Conservation (phyloP, 2,113 vertebrate species). For the Pteruthius melanotis region DNA sequence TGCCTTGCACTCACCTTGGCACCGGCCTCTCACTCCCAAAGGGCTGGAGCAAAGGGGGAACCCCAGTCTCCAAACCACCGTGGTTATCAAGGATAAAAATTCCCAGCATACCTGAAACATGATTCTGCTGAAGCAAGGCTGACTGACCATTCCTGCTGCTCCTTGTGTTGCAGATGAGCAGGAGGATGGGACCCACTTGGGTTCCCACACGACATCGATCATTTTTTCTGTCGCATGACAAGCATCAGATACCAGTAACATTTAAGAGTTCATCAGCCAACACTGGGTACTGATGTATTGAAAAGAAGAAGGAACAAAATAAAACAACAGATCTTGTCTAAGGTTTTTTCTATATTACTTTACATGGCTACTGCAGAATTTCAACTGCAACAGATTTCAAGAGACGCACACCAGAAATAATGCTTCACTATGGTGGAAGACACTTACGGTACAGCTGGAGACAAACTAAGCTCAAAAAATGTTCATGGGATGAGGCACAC, state of each 20-base stretch:
- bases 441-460: not conserved
- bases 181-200: not conserved
- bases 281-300: not conserved
- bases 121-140: not conserved
- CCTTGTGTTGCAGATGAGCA: not conserved
- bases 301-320: not conserved
- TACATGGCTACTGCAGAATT: not conserved
- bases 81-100: not conserved
- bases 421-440: not conserved
- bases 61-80: not conserved
- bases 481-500: not conserved
- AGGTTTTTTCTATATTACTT: not conserved
- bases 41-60: not conserved
- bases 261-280: not conserved
- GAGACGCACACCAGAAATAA: not conserved
- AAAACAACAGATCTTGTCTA: not conserved
- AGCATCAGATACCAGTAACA: not conserved
- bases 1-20: not conserved
- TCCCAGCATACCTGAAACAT: not conserved
- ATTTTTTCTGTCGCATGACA: not conserved
- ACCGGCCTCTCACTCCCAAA: not conserved
- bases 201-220: fast-evolving
- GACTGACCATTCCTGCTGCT: not conserved
- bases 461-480: not conserved
- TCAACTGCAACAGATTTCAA: not conserved